Conservation (phyloP, 2,888 invertebrate species). For the Opisthograptis luteolata region DNA sequence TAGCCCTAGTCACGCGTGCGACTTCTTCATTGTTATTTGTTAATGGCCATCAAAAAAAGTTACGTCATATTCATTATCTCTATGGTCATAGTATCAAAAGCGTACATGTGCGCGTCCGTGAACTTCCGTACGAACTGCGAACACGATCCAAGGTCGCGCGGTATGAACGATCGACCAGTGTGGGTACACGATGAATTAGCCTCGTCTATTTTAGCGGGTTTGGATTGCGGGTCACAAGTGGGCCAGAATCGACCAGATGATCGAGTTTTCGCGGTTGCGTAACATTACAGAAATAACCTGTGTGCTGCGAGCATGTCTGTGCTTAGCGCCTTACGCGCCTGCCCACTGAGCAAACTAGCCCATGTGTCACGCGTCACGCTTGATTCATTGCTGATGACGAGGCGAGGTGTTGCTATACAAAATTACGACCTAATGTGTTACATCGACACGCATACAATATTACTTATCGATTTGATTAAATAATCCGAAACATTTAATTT, state of each 20-base stretch:
- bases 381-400: slow-evolving; percentile 30
- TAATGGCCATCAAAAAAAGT: slow-evolving; percentile 32
- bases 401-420: slow-evolving; percentile 20
- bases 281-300: slow-evolving; percentile 64
- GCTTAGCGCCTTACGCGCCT: slow-evolving; percentile 40
- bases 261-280: slow-evolving; percentile 73
- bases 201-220: slow-evolving; percentile 64
- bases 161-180: slow-evolving; percentile 67
- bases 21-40: slow-evolving; percentile 25
- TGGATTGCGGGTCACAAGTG: slow-evolving; percentile 56
- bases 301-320: slow-evolving; percentile 39
- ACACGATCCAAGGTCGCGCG: slow-evolving; percentile 67
- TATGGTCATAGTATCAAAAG: slow-evolving; percentile 40
- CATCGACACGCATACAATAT: slow-evolving; percentile 14
- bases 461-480: slow-evolving; percentile 19
- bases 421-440: slow-evolving; percentile 16
- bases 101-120: slow-evolving; percentile 64
- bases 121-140: slow-evolving; percentile 74
- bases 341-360: slow-evolving; percentile 33
- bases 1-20: slow-evolving; percentile 25
- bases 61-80: too few species aligned
- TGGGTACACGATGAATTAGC: slow-evolving; percentile 62
- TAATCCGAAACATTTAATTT: slow-evolving; percentile 10
- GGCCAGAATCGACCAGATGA: slow-evolving; percentile 66
- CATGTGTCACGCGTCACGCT: slow-evolving; percentile 37